Evolutionary conservation across 2,888 invertebrate species (phyloP).

Genomic region (Apantesis nais): DNA sequence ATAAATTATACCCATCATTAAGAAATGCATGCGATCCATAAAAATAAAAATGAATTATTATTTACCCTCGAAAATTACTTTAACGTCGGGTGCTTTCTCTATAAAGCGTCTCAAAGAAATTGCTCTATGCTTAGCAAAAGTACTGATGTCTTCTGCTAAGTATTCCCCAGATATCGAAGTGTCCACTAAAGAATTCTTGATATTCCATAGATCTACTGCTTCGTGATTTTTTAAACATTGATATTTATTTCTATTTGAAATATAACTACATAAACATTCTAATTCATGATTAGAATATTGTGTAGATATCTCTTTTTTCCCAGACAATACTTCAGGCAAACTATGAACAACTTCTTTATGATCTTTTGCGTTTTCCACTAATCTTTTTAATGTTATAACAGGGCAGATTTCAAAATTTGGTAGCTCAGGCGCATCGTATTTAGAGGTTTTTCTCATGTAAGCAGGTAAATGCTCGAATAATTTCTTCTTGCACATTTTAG

Average conservation of each 20-base stretch:
- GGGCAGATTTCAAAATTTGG: constrained; percentile 69
- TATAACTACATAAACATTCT: background rate
- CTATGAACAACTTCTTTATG: background rate
- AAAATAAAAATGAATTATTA: background rate
- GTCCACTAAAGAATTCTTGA: background rate
- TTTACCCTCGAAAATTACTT: background rate
- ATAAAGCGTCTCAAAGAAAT: background rate
- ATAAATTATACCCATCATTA: too few relatives aligned
- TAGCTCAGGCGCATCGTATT: constrained; percentile 58
- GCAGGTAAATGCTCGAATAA: constrained; percentile 68
- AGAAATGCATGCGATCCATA: background rate
- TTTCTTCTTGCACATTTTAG: constrained; percentile 66
- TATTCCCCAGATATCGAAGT: background rate
- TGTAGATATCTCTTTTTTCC: background rate
- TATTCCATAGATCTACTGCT: background rate
- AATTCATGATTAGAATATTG: constrained; percentile 11
- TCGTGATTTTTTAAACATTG: background rate
- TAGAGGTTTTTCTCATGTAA: constrained; percentile 71
- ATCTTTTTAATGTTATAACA: constrained; percentile 52
- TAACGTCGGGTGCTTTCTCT: background rate
- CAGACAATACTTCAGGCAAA: background rate
- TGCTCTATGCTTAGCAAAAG: background rate
- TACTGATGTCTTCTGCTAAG: background rate
- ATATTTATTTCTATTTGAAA: background rate
- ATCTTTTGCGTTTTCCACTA: constrained; percentile 58